phyloP scores from a whole-genome alignment of 2,888 invertebrate species.

The Artemia sinica region DNA sequence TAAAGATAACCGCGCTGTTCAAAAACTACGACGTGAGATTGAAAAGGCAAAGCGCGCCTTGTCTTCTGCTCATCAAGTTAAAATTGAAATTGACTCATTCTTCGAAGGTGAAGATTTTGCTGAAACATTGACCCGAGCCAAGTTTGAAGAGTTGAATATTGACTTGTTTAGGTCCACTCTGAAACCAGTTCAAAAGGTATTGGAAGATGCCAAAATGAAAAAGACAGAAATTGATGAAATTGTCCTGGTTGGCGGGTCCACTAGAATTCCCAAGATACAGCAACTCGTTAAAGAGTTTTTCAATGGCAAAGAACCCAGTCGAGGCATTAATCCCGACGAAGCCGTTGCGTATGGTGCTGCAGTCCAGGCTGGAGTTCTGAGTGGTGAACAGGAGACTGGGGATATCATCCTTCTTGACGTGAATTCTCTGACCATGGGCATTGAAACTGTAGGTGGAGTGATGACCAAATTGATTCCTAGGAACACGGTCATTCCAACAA shows the following conservation, averaged over 20 bases:
- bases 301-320: constrained; percentile 89
- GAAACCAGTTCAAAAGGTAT: constrained; percentile 83
- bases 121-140: constrained; percentile 90
- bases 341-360: constrained; percentile 55
- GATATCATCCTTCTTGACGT: constrained; percentile 92
- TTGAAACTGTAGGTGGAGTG: constrained; percentile 98
- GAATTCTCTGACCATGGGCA: constrained; percentile 95
- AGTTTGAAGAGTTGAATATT: constrained; percentile 97
- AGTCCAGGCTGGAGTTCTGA: constrained; percentile 48
- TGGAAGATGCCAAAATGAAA: constrained; percentile 98
- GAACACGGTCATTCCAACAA: constrained; percentile 97
- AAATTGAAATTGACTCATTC: constrained; percentile 96
- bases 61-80: constrained; percentile 76
- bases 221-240: constrained; percentile 97
- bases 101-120: constrained; percentile 97
- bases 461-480: constrained; percentile 97
- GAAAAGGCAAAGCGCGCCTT: constrained; percentile 93
- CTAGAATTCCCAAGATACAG: constrained; percentile 95
- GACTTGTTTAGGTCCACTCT: constrained; percentile 57
- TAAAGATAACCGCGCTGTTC: constrained; percentile 78
- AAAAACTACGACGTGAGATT: constrained; percentile 87
- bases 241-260: constrained; percentile 94
- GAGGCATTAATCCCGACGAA: constrained; percentile 97
- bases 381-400: constrained; percentile 90
- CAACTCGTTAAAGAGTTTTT: constrained; percentile 85